phyloP scores from a whole-genome alignment of 2,797 vertebrate species.

The Characodon lateralis region DNA sequence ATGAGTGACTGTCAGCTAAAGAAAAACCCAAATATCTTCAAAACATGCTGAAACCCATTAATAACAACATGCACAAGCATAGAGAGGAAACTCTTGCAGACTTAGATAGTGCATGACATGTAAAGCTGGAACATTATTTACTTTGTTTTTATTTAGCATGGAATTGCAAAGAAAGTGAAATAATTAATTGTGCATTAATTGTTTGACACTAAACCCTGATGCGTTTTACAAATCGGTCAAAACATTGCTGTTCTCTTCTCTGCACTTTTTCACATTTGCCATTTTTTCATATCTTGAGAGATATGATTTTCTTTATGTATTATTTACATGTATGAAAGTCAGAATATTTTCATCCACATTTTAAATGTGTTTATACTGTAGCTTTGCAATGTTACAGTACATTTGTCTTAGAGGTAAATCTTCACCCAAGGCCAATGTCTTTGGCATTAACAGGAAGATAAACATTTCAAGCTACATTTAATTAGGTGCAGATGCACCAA shows the following conservation, averaged over 20 bases:
- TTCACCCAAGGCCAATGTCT: slow-evolving; percentile 36
- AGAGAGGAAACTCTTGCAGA: slow-evolving; percentile 21
- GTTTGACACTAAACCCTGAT: neutral
- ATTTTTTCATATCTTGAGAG: slow-evolving; percentile 3
- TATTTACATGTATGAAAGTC: slow-evolving; percentile 2
- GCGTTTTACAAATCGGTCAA: slow-evolving; percentile 2
- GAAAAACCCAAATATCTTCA: slow-evolving; percentile 68
- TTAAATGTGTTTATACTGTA: neutral
- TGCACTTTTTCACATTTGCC: neutral
- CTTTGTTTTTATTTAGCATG: slow-evolving; percentile 3
- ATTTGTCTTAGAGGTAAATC: neutral
- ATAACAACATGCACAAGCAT: slow-evolving; percentile 40
- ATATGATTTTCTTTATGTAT: slow-evolving; percentile 18
- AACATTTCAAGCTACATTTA: slow-evolving; percentile 44
- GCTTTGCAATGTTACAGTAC: neutral
- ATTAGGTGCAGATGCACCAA: slow-evolving; percentile 47
- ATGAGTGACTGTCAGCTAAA: slow-evolving; percentile 73
- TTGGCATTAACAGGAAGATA: slow-evolving; percentile 38
- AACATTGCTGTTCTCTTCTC: slow-evolving; percentile 8
- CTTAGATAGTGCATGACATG: neutral
- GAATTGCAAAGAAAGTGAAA: neutral
- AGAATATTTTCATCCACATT: neutral
- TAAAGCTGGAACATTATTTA: slow-evolving; percentile 13
- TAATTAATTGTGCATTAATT: slow-evolving; percentile 3
- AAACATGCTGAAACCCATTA: slow-evolving; percentile 58